phyloP scores from a whole-genome alignment of 1,140 invertebrate species.

The Drosophila ironensis region DNA sequence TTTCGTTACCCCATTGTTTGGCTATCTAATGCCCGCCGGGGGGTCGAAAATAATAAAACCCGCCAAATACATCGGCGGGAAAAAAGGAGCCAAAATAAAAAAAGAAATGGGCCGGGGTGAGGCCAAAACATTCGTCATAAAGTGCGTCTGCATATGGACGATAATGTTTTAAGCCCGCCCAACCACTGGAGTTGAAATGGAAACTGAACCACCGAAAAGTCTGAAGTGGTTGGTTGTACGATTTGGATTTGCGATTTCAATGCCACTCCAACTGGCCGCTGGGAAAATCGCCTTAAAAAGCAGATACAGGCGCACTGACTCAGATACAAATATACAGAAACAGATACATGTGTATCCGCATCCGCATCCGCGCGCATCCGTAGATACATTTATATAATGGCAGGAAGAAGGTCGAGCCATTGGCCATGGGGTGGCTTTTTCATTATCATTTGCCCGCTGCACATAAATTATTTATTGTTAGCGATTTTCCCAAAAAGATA shows the following conservation, averaged over 20 bases:
- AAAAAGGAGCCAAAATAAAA: background rate
- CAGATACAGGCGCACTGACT: background rate
- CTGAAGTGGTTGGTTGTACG: constrained; percentile 71
- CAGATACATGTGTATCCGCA: background rate
- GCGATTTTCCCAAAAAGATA: constrained; percentile 79
- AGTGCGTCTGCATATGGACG: constrained; percentile 56
- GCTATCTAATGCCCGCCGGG: constrained; percentile 60
- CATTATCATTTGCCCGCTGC: constrained; percentile 74
- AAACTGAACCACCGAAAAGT: constrained; percentile 6
- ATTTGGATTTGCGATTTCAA: constrained; percentile 68
- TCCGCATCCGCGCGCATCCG: background rate
- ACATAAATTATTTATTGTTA: constrained; percentile 80
- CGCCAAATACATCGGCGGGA: background rate
- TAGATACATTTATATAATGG: constrained; percentile 34
- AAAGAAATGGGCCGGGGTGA: background rate
- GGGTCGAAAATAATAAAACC: constrained; percentile 3
- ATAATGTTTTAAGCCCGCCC: constrained; percentile 45
- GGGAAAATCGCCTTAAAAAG: constrained; percentile 78
- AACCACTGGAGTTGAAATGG: background rate
- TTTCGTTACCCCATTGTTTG: constrained; percentile 48
- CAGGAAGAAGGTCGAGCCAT: constrained; percentile 57
- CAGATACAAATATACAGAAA: background rate
- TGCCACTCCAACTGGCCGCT: constrained; percentile 70
- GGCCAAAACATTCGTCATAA: constrained; percentile 66
- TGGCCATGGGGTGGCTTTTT: constrained; percentile 73